These are phyloP conservation scores for Myiozetetes cayanensis DNA, from an alignment of 2,113 vertebrate species.

Conservation along the genomic window DNA sequence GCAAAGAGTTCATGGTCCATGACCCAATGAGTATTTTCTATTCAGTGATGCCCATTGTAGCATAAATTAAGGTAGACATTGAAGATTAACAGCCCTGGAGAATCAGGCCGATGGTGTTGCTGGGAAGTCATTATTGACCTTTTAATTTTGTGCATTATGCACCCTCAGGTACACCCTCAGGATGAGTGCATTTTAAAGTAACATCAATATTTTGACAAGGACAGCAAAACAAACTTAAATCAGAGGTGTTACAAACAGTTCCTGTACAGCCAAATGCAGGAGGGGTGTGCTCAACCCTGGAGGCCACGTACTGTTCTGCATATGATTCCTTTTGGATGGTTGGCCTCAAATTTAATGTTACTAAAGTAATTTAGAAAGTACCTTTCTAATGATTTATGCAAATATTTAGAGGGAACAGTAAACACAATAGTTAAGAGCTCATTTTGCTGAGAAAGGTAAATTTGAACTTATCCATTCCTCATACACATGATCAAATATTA, in stretches of 20 bases:
- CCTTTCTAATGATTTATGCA: neutral
- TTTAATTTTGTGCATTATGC: neutral
- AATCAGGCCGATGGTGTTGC: neutral
- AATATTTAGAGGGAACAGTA: neutral
- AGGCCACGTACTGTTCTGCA: fast-evolving
- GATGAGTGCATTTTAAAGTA: neutral
- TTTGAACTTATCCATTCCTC: neutral
- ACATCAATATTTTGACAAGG: neutral
- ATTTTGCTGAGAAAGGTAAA: neutral
- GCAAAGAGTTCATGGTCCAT: neutral
- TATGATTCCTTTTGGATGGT: neutral
- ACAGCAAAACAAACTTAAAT: neutral
- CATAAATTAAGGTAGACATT: neutral
- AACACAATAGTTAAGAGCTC: neutral
- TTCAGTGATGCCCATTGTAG: neutral
- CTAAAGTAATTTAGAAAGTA: neutral
- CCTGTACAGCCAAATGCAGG: neutral
- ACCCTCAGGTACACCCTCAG: neutral
- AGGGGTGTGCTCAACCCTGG: neutral
- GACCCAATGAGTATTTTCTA: neutral
- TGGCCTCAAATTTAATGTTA: neutral
- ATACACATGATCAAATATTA: neutral
- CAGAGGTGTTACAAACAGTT: neutral
- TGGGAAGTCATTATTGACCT: neutral
- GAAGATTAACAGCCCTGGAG: neutral